Conservation (phyloP, 2,797 vertebrate genomes). For the Numenius phaeopus region DNA sequence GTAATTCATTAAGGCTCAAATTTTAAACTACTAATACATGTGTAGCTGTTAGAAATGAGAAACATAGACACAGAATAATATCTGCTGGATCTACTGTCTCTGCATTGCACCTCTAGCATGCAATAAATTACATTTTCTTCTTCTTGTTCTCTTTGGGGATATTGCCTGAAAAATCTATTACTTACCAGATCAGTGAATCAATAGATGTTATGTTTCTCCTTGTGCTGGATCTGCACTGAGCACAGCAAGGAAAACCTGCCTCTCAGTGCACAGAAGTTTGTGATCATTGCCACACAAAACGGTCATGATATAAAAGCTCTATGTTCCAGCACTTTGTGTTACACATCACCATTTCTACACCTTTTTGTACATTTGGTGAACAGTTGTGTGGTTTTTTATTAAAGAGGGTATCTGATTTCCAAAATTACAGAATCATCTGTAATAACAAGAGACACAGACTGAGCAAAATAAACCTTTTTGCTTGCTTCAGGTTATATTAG, state of each 20-base stretch:
- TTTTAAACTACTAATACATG: not conserved
- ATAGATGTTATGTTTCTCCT: constrained; percentile 6
- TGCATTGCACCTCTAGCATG: not conserved
- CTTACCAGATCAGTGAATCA: not conserved
- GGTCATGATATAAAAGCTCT: not conserved
- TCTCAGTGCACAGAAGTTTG: not conserved
- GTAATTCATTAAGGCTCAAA: not conserved
- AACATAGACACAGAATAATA: not conserved
- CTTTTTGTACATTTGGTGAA: not conserved
- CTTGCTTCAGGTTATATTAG: not conserved
- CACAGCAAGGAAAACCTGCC: not conserved
- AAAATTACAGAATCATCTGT: not conserved
- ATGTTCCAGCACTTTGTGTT: not conserved
- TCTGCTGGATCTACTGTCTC: not conserved
- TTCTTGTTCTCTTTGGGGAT: not conserved
- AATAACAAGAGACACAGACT: not conserved
- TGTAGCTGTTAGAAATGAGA: not conserved
- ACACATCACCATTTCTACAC: not conserved
- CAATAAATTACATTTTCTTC: not conserved
- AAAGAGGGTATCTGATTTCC: not conserved
- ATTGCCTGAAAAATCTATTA: not conserved
- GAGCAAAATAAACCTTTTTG: not conserved
- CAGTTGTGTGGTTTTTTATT: not conserved
- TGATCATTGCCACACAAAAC: not conserved
- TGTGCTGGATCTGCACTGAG: not conserved